Evolutionary conservation across 2,113 vertebrate genomes (phyloP).

Genomic region (Hepsetus odoe): DNA sequence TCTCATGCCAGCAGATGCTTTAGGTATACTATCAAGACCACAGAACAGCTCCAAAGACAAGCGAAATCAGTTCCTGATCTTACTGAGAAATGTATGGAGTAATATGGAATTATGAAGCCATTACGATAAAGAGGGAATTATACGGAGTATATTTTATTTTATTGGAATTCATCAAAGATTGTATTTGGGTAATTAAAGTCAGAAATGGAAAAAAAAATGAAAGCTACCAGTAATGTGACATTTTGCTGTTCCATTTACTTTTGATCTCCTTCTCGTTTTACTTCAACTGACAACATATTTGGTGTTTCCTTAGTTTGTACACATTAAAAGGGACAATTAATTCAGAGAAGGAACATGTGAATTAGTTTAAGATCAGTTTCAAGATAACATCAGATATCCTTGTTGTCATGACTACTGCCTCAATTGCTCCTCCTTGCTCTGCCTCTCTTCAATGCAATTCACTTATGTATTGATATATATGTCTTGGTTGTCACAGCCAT

Average conservation of each 20-base stretch:
- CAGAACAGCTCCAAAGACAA: neutral
- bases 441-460: neutral
- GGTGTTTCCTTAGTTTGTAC: neutral
- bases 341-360: neutral
- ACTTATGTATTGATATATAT: conserved; percentile 1
- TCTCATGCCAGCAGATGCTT: neutral
- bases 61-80: neutral
- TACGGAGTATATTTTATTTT: neutral
- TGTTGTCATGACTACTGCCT: conserved; percentile 1
- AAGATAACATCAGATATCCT: neutral
- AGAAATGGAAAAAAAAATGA: no score
- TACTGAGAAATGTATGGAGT: neutral
- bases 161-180: neutral
- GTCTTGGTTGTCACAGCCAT: neutral
- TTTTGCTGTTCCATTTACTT: neutral
- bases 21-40: neutral
- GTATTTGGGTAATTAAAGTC: neutral
- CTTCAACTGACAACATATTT: neutral
- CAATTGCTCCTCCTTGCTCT: neutral
- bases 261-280: neutral
- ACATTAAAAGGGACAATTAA: neutral
- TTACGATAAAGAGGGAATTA: neutral
- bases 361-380: neutral
- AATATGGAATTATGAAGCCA: neutral
- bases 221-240: neutral